Percentiles rank a stretch among this genome's conserved stretches.
Evolutionary conservation across 2,113 vertebrate species (phyloP).

Genomic region (Salvelinus sp.): DNA sequence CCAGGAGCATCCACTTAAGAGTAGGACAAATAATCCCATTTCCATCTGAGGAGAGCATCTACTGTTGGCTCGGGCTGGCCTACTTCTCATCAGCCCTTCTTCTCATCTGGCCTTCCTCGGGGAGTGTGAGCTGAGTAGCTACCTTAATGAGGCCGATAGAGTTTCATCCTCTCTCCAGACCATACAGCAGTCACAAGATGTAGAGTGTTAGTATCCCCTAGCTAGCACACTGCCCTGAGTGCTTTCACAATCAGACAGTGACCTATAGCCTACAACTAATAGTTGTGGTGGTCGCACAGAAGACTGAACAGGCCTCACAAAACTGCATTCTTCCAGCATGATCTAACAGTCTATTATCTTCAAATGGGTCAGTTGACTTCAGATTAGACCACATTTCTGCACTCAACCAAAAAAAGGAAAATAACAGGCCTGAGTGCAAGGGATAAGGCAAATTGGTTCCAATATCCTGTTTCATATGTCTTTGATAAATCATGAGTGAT

Average conservation of each 20-base stretch:
- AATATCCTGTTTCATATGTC: neutral
- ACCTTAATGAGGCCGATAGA: conserved; percentile 29
- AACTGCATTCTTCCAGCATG: neutral
- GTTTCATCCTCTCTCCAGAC: conserved; percentile 16
- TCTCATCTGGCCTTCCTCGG: conserved; percentile 34
- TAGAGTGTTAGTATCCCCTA: neutral
- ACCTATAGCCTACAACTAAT: conserved; percentile 7
- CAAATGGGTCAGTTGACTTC: neutral
- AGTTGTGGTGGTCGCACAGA: conserved; percentile 1
- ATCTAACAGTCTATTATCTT: neutral
- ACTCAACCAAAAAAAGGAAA: neutral
- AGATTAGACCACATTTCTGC: neutral
- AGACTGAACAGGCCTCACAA: conserved; percentile 40
- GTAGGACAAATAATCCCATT: conserved; percentile 19
- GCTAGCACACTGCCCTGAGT: conserved; percentile 1
- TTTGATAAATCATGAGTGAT: neutral
- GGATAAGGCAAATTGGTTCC: neutral
- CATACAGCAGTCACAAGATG: conserved; percentile 22
- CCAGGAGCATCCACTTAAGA: neutral
- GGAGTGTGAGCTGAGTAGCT: neutral
- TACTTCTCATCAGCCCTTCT: conserved; percentile 39
- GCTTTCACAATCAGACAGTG: neutral
- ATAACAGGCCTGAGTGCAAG: neutral
- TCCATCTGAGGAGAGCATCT: neutral
- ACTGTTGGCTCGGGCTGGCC: conserved; percentile 31